Evolutionary conservation across 2,888 invertebrate species (phyloP), one percentile per base, ranked within the genome.

Genomic region (Deilephila porcellus): DNA sequence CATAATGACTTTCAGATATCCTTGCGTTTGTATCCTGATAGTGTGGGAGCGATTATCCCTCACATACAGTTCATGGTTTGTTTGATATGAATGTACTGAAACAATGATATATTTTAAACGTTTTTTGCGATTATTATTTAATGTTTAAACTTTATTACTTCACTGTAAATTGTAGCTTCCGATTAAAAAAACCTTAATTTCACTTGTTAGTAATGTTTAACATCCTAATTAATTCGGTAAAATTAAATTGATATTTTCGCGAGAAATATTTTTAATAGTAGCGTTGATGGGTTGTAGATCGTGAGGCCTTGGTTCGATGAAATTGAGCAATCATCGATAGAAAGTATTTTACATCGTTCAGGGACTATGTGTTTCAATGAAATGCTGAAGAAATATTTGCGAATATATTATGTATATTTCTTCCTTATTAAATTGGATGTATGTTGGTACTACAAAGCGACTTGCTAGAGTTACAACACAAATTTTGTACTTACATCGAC

Each of bases 1-100:
- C 71, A 73, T 71, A 71, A 34, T 62, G 73, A 71, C 73, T 71
- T 73, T 73, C 63, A 73, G 71, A 73, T 73, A 73, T 73, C 73
- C 73, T 73, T 73, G 73, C 25, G 53, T 29, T 37, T 20, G 53
- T 70, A 63, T 71, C 71, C 71, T 63, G 56, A n/a, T 71, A 29
- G 62, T 37, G 56, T 60, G 32, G 37, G 63, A 63, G 53, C 52
- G 52, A 32, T 53, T 73, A 60, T 52, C 70, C 32, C 52, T 70
- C 52, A 52, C 20, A 60, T 45, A 25, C 59, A 45, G 52, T 52
- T 60, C 34, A 73, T 8, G 67, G 60, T 53, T 73, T 73, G 60
- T 70, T 67, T 70, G 56, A 11, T 63, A 19, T n/a, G n/a, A 67
- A 67, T 67, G 17, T 25, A 17, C 45, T 45, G 45, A 52, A 67